phyloP scores from a whole-genome alignment of 1,140 invertebrate genomes.

The Armadillidium nasatum region DNA sequence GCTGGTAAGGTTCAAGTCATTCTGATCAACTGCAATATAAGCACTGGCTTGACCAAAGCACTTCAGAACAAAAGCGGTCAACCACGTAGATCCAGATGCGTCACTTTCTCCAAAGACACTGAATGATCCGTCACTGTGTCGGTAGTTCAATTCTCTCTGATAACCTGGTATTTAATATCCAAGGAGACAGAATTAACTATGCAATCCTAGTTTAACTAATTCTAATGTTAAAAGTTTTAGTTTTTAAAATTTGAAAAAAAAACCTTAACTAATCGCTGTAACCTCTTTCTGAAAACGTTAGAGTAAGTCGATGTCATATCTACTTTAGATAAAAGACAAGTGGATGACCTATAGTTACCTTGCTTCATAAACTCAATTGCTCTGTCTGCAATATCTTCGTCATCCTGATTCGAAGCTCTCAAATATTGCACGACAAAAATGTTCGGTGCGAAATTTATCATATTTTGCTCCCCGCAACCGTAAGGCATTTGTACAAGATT shows the following conservation, averaged over 20 bases:
- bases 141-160: conserved; percentile 68
- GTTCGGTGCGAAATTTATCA: conserved; percentile 87
- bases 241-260: too few species aligned
- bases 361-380: conserved; percentile 70
- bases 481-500: conserved; percentile 74
- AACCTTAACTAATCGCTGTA: too few species aligned
- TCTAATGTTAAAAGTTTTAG: too few species aligned
- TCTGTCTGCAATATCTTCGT: conserved; percentile 62
- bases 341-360: conserved; percentile 58
- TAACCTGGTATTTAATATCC: conserved; percentile 50
- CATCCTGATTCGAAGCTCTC: conserved; percentile 59
- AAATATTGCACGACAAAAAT: conserved; percentile 79
- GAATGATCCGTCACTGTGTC: conserved; percentile 70
- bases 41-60: conserved; percentile 62
- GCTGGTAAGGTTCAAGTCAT: conserved; percentile 50
- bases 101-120: conserved; percentile 69
- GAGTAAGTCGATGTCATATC: too few species aligned
- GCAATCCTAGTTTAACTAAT: too few species aligned
- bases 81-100: conserved; percentile 66
- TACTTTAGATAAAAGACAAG: too few species aligned
- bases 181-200: too few species aligned
- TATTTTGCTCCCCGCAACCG: conserved; percentile 92
- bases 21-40: conserved; percentile 63
- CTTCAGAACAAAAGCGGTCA: conserved; percentile 73
- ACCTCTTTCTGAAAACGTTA: too few species aligned